phyloP scores from a whole-genome alignment of 2,113 vertebrate genomes.

The Rhinolophus sinicus region DNA sequence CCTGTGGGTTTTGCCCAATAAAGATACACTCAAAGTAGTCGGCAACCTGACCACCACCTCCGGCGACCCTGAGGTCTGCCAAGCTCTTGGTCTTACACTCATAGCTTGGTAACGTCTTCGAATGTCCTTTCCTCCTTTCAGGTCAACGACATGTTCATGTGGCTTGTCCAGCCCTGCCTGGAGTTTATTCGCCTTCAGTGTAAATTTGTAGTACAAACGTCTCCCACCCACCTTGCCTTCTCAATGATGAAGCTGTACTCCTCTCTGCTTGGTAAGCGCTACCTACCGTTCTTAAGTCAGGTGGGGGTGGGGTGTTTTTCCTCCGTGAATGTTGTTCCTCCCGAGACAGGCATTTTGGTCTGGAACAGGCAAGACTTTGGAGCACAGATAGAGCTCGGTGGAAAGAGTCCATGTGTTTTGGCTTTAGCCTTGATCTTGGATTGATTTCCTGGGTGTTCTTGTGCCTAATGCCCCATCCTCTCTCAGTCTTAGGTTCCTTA shows the following conservation, averaged over 20 bases:
- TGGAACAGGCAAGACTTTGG: neutral
- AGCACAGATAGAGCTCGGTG: neutral
- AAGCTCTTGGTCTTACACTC: neutral
- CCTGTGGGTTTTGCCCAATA: neutral
- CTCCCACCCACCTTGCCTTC: constrained; percentile 89
- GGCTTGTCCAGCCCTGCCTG: constrained; percentile 93
- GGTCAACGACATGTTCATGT: constrained; percentile 91
- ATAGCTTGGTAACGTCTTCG: neutral
- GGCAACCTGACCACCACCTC: neutral
- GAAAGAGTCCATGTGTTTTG: neutral
- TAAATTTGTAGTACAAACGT: constrained; percentile 90
- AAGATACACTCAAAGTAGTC: neutral
- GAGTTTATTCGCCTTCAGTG: constrained; percentile 89
- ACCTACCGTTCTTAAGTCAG: neutral
- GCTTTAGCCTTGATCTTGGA: neutral
- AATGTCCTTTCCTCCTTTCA: constrained; percentile 80
- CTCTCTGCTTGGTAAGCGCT: constrained; percentile 90
- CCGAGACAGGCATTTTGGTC: neutral
- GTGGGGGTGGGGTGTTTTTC: too few relatives aligned
- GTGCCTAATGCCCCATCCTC: neutral
- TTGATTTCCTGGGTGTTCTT: neutral
- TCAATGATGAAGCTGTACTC: constrained; percentile 92
- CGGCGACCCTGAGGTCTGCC: neutral
- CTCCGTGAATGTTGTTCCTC: too few relatives aligned
- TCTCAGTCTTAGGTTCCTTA: neutral